Evolutionary conservation across 2,797 vertebrate species (phyloP), one percentile per base, ranked within the genome.

Genomic region (Thaleichthys pacificus): DNA sequence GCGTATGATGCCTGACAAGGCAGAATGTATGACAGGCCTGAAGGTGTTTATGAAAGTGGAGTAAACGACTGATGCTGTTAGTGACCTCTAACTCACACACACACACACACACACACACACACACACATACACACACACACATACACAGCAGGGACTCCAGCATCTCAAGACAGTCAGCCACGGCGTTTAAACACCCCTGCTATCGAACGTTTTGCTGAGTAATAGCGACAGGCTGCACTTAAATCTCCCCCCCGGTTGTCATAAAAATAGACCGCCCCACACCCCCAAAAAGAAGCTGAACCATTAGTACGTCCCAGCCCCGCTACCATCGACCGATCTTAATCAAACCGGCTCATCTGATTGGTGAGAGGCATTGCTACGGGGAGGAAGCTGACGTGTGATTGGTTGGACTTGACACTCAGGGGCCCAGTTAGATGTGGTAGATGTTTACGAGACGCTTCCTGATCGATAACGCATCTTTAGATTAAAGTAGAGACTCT

Each of bases 351-450:
- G 32, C 19, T 56, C 51, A n/a, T 56, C 76, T 80, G 78, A 85
- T 86, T 78, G 77, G 79, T 79, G 88, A 66, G 72, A 80, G 81
- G 85, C 79, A 82, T 81, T 78, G 54, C 79, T 30, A 81, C 3
- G 0, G 51, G 51, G 26, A 73, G 66, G 73, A 80, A 68, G 71
- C 78, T 73, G 79, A 79, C 69, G 79, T 75, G 62, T 79, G 4
- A 73, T 67, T 66, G 82, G 80, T 77, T 26, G 78, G 2, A 47
- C 76, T 64, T 64, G 81, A 77, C 68, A n/a, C 76, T 74, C 19
- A 19, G 57, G 73, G 67, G 69, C 60, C 0, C 26, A 57, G 78
- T 63, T 63, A 7, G 68, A 83, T 70, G n/a, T 4, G 22, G 72
- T 47, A 3, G 42, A 72, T 77, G 51, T 56, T 56, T 56, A 65